Percentiles rank a stretch among this genome's conserved stretches.
These are phyloP conservation scores for Apodemia duryi DNA, from an alignment of 2,888 invertebrate genomes.

Conservation along the genomic window DNA sequence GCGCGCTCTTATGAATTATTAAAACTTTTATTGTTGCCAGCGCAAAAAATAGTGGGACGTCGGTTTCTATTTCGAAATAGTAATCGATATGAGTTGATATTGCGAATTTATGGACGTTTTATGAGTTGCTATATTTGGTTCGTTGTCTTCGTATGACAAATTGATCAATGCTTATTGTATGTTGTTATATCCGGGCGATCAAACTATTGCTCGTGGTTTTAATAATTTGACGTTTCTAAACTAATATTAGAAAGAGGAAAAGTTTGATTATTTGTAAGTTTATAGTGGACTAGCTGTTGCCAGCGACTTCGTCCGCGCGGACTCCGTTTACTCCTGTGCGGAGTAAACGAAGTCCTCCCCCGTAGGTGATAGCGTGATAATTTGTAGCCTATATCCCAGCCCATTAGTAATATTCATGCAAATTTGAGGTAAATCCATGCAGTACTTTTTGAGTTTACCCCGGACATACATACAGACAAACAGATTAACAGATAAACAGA, in stretches of 20 bases:
- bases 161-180: conserved; percentile 30
- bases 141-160: conserved; percentile 30
- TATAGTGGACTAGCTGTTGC: no score
- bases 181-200: not conserved
- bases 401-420: no score
- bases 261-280: not conserved
- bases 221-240: no score
- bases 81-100: conserved; percentile 39
- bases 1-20: conserved; percentile 69
- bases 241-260: not conserved
- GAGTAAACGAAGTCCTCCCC: no score
- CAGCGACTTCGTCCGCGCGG: no score
- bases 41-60: conserved; percentile 57
- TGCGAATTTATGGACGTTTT: conserved; percentile 55
- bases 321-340: no score
- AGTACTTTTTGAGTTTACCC: no score
- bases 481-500: no score
- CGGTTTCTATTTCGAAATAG: conserved; percentile 71
- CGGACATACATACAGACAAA: no score
- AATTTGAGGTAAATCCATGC: no score
- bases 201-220: not conserved
- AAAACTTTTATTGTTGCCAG: conserved; percentile 68
- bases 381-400: no score
- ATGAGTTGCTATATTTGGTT: conserved; percentile 64
- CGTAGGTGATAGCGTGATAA: no score